phyloP scores from a whole-genome alignment of 2,797 vertebrate species.

The Karalla daura region DNA sequence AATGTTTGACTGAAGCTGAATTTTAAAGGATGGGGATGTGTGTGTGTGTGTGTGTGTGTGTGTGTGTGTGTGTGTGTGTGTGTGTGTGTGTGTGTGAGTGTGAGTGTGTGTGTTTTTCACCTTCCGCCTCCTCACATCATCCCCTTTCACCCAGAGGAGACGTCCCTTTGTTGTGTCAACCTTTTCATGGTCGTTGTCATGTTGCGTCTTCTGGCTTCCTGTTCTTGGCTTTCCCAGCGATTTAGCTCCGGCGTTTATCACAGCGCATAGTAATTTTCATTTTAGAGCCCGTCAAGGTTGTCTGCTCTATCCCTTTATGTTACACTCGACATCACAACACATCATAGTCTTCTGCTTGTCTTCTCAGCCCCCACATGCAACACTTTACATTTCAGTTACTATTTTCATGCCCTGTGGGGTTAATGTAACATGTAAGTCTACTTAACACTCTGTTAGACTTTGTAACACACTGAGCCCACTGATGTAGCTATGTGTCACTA shows the following conservation, averaged over 20 bases:
- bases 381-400: slow-evolving; percentile 58
- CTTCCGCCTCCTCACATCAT: slow-evolving; percentile 42
- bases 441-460: slow-evolving; percentile 35
- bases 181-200: slow-evolving; percentile 55
- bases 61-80: slow-evolving; percentile 36
- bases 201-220: slow-evolving; percentile 43
- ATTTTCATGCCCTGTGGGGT: slow-evolving; percentile 38
- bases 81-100: background rate
- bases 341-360: slow-evolving; percentile 58
- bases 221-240: slow-evolving; percentile 39
- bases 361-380: slow-evolving; percentile 34
- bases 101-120: slow-evolving; percentile 19
- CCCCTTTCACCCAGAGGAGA: slow-evolving; percentile 65
- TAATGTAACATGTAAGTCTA: slow-evolving; percentile 29
- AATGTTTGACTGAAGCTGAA: slow-evolving; percentile 65
- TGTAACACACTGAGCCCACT: slow-evolving; percentile 39
- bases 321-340: slow-evolving; percentile 52
- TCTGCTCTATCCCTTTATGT: slow-evolving; percentile 55
- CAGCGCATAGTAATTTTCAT: slow-evolving; percentile 45
- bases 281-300: slow-evolving; percentile 54
- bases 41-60: slow-evolving; percentile 1
- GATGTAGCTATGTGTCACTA: slow-evolving; percentile 56
- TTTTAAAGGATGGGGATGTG: slow-evolving; percentile 60
- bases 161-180: slow-evolving; percentile 67
- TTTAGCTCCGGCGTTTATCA: slow-evolving; percentile 39